These are phyloP conservation scores for Petaurus breviceps DNA, from an alignment of 2,113 vertebrate species.

Conservation along the genomic window DNA sequence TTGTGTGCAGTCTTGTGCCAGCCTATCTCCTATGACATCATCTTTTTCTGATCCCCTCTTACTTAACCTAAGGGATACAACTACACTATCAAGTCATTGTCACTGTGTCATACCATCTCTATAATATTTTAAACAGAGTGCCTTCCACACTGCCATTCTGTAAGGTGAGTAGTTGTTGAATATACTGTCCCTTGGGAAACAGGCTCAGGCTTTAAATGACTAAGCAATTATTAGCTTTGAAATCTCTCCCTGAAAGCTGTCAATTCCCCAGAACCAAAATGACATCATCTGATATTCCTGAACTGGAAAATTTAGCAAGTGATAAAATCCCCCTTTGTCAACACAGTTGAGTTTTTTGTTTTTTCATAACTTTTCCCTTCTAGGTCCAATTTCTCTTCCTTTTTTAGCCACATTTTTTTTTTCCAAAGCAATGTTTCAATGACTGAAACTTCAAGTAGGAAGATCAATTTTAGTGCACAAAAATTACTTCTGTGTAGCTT, in stretches of 20 bases:
- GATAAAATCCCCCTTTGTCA: background rate
- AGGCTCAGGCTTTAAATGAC: background rate
- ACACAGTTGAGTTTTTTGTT: background rate
- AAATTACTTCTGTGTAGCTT: background rate
- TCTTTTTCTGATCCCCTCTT: background rate
- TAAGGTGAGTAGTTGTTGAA: background rate
- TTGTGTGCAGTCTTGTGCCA: background rate
- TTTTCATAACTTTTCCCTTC: background rate
- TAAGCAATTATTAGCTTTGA: background rate
- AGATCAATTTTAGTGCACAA: background rate
- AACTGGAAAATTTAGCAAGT: background rate
- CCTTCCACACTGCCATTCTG: background rate
- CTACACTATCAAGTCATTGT: background rate
- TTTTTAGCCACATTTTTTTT: background rate
- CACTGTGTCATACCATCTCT: background rate
- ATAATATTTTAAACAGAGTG: background rate
- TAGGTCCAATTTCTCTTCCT: background rate
- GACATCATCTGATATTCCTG: background rate
- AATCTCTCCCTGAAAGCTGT: background rate
- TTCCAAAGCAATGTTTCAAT: background rate
- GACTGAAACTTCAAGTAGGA: background rate
- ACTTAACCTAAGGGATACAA: background rate
- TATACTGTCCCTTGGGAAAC: background rate
- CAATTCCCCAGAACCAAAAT: background rate
- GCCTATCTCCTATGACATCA: background rate